Evolutionary conservation across 2,888 invertebrate genomes (phyloP), one percentile per base, ranked within the genome.

Genomic region (Dryococelus australis): DNA sequence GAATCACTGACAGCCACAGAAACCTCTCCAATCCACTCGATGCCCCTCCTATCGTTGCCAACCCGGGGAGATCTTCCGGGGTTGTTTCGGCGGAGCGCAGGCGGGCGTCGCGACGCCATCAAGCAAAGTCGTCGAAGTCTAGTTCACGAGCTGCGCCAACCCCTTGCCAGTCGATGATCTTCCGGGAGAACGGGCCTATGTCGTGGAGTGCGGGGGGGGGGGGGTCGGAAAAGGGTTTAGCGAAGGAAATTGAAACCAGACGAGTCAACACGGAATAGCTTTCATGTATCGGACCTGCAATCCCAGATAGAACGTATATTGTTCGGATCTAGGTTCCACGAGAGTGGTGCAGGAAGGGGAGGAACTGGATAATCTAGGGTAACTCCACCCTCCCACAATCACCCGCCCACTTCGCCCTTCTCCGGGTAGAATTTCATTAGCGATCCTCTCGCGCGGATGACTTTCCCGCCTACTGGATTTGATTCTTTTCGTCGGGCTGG

Each of bases 201-300:
- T 16, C 12, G 51, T 0, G 65, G 65, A n/a, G 65, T 8, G 65
- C 1, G 6, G 6, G 65, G 65, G 65, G 8, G 6, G 6, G 65
- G 24, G 24, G 24, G 16, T 10, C 1, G 65, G 24, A 65, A 65
- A 65, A n/a, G 65, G 65, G 65, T 65, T 65, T 65, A 65, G 65
- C 65, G 65, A 65, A 24, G 65, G 65, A 65, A 65, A 65, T 65
- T 65, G 65, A 65, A 65, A 65, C 65, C 65, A 65, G 65, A 65
- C 65, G 65, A 65, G 65, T 65, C 65, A 65, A 65, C 65, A 65
- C 6, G 65, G 65, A 65, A 65, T 65, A 65, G 65, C 65, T 65
- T 24, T 65, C 65, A 6, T 65, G 65, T 65, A 65, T 65, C 65
- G 65, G 65, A 5, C 65, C 4, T 65, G 65, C 65, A 65, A 65